phyloP scores from a whole-genome alignment of 2,888 invertebrate species.

The Pecten maximus region DNA sequence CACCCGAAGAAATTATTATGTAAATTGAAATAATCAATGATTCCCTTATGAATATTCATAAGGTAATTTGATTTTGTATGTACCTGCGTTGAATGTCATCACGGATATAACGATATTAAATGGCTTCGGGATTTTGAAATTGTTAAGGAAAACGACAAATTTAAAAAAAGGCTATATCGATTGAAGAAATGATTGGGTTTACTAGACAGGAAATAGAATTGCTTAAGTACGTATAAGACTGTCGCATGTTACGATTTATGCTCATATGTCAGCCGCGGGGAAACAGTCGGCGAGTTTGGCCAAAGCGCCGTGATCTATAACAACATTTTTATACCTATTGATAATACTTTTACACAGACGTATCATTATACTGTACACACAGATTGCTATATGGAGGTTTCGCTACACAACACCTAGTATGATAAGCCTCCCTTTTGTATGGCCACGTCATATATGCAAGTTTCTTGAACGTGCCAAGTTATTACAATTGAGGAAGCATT shows the following conservation, averaged over 20 bases:
- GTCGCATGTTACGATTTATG: neutral
- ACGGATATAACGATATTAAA: neutral
- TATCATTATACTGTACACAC: too few species aligned
- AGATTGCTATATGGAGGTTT: too few species aligned
- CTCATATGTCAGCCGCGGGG: neutral
- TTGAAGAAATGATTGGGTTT: slow-evolving; percentile 6
- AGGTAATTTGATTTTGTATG: slow-evolving; percentile 16
- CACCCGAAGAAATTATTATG: neutral
- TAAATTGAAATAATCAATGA: slow-evolving; percentile 13
- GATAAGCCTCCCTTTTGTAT: too few species aligned
- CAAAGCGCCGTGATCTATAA: neutral
- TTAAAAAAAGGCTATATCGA: neutral
- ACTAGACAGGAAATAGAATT: neutral
- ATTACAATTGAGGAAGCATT: too few species aligned
- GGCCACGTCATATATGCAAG: too few species aligned
- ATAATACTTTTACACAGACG: too few species aligned
- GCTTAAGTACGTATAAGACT: neutral
- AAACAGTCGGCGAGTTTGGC: neutral
- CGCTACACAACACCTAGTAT: too few species aligned
- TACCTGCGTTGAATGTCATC: neutral
- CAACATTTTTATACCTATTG: too few species aligned
- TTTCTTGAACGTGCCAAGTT: too few species aligned
- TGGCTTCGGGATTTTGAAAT: slow-evolving; percentile 3
- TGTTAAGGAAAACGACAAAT: neutral
- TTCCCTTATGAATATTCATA: neutral